phyloP scores from a whole-genome alignment of 2,797 vertebrate genomes.

The Mormyrus proboscirostris region DNA sequence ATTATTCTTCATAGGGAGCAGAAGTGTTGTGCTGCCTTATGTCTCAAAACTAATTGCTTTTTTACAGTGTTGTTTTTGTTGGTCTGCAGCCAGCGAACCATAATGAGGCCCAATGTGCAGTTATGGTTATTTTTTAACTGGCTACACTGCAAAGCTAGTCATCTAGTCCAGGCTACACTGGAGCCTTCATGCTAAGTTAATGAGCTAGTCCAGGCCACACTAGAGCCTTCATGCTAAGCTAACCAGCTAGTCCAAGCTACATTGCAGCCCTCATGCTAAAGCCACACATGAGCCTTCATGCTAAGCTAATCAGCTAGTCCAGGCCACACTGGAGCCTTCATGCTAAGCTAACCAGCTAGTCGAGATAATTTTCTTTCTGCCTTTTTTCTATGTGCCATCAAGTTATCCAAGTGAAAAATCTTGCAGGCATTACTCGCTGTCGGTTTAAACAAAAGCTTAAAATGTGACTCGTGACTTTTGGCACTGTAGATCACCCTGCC shows the following conservation, averaged over 20 bases:
- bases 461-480: background rate
- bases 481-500: background rate
- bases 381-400: background rate
- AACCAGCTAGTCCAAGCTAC: background rate
- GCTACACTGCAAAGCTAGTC: background rate
- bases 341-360: too few species aligned
- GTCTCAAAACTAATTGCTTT: conserved; percentile 1
- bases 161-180: background rate
- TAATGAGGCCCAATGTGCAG: background rate
- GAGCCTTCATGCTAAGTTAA: background rate
- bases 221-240: background rate
- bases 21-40: background rate
- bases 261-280: background rate
- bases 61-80: background rate
- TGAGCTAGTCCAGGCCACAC: background rate
- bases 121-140: background rate
- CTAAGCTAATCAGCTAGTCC: too few species aligned
- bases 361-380: background rate
- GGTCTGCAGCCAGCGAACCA: background rate
- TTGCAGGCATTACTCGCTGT: background rate
- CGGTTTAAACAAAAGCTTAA: background rate
- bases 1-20: conserved; percentile 9
- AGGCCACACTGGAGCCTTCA: background rate
- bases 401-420: background rate
- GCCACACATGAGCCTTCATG: too few species aligned